Conservation (phyloP, 2,888 invertebrate species). For the Trachelus troglodyta region DNA sequence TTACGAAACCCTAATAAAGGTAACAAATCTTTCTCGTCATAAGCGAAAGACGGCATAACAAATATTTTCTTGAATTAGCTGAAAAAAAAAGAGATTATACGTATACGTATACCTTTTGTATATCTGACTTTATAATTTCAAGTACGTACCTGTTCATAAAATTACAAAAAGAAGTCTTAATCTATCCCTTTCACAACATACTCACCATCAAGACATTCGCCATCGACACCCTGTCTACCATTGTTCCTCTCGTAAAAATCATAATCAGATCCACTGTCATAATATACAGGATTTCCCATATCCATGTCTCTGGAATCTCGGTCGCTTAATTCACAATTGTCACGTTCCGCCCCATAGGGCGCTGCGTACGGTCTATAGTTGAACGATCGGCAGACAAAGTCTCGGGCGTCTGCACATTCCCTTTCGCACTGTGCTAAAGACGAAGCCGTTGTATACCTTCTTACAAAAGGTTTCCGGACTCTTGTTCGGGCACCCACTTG, state of each 20-base stretch:
- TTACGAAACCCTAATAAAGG: too few species aligned
- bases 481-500: constrained; percentile 83
- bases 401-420: constrained; percentile 84
- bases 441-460: constrained; percentile 78
- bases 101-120: neutral
- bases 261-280: constrained; percentile 85
- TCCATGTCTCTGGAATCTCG: constrained; percentile 86
- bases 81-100: neutral
- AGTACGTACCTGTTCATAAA: neutral
- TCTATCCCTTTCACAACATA: neutral
- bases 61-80: neutral
- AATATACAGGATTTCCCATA: constrained; percentile 85
- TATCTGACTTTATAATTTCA: neutral
- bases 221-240: constrained; percentile 76
- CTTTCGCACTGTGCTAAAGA: constrained; percentile 85
- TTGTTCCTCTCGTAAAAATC: constrained; percentile 87
- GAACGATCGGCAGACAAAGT: constrained; percentile 88
- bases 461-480: constrained; percentile 82
- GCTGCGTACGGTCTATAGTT: constrained; percentile 80
- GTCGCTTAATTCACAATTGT: constrained; percentile 92
- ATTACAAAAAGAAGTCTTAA: neutral
- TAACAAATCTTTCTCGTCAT: neutral
- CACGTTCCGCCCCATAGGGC: constrained; percentile 75
- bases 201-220: constrained; percentile 88
- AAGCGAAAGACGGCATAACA: neutral